Evolutionary conservation across 2,797 vertebrate species (phyloP), one percentile per base, ranked within the genome.

Genomic region (Atherinosoma microstoma): DNA sequence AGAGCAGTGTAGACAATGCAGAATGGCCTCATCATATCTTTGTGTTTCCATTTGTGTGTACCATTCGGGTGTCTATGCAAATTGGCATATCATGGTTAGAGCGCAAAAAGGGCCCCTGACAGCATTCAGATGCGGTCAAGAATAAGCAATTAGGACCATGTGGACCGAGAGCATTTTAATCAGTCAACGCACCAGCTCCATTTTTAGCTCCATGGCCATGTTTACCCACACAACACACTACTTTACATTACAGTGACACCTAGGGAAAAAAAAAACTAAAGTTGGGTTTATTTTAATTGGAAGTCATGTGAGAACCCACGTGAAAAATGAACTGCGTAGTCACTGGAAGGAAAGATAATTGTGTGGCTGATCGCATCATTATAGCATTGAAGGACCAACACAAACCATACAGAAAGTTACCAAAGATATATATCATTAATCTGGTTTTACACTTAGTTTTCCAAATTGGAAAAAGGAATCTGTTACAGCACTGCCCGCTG

Each of bases 1-100:
- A 84, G 75, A 93, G 90, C 84, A 76, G 67, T 18, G 83, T 45
- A 90, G 88, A 90, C 71, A 72, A 87, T 85, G 91, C 58, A 38
- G 86, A 94, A 93, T 86, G 79, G 67, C 38, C 73, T 84, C 85
- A 79, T 86, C 78, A 54, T 67, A 58, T 70, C 56, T 58, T 54
- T 34, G 64, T 38, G 35, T 35, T 73, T 71, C 35, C 51, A 10
- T n/a, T n/a, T 35, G 69, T 72, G 29, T 73, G 66, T 74, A 51
- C 69, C 49, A 49, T 75, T 51, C 73, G 34, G 68, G 69, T 64
- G 51, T 56, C 47, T 61, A 51, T 0, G 20, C 49, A 89, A 83
- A 90, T 87, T 82, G 80, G 63, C 82, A 76, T 84, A 84, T 88
- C 78, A 80, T 75, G 71, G 64, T 53, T 65, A 70, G 70, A 72